Evolutionary conservation across 2,888 invertebrate genomes (phyloP).

Genomic region (Tiliacea citrago): DNA sequence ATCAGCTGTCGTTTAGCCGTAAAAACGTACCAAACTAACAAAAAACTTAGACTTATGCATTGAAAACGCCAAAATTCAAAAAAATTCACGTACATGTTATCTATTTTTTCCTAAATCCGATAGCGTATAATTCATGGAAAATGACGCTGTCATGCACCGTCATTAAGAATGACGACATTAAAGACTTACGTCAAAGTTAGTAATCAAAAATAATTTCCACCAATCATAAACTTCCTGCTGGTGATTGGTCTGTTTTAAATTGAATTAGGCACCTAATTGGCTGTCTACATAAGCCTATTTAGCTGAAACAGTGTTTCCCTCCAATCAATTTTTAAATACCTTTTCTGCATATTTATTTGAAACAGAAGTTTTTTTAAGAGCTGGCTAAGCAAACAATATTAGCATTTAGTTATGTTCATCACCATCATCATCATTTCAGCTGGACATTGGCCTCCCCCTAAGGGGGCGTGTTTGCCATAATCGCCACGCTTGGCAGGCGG

Average conservation of each 20-base stretch:
- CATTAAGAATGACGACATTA: background rate
- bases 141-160: background rate
- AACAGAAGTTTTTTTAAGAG: no score
- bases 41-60: background rate
- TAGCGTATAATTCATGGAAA: conserved; percentile 25
- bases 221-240: conserved; percentile 3
- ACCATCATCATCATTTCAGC: no score
- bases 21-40: background rate
- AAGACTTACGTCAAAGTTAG: conserved; percentile 7
- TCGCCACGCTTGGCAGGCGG: no score
- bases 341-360: background rate
- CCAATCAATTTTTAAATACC: background rate
- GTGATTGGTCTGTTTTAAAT: conserved; percentile 26
- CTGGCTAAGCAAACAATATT: background rate
- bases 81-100: conserved; percentile 8
- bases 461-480: no score
- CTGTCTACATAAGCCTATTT: background rate
- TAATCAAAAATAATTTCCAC: conserved; percentile 21
- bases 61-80: background rate
- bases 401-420: no score
- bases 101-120: background rate
- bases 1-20: background rate
- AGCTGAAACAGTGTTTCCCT: background rate
- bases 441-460: no score
- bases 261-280: conserved; percentile 19